These are phyloP conservation scores for Tigriopus californicus DNA, from an alignment of 2,888 invertebrate species.

Conservation along the genomic window DNA sequence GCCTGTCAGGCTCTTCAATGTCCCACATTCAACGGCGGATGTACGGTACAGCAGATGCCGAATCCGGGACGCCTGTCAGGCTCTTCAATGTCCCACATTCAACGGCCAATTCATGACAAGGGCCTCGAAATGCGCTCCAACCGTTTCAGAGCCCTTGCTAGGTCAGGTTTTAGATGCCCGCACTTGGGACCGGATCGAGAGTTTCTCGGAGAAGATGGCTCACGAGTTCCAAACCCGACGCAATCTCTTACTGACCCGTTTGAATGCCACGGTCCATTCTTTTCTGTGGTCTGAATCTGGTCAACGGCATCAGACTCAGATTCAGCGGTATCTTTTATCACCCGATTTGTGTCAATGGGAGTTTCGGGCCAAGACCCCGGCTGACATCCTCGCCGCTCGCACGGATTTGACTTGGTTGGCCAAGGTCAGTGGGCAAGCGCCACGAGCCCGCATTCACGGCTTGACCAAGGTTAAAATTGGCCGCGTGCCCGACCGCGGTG, in stretches of 20 bases:
- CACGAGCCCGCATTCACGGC: background rate
- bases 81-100: too few species aligned
- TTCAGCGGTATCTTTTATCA: background rate
- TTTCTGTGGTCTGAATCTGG: constrained; percentile 4
- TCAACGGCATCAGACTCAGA: background rate
- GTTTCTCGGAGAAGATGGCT: background rate
- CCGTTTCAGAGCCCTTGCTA: too few species aligned
- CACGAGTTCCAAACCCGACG: background rate
- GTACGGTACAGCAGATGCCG: too few species aligned
- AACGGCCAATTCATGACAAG: too few species aligned
- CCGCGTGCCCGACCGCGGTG: constrained; percentile 81
- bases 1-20: too few species aligned
- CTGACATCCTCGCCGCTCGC: background rate
- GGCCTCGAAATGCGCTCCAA: too few species aligned
- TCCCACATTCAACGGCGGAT: too few species aligned
- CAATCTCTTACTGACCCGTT: background rate
- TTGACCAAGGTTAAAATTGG: constrained; percentile 17
- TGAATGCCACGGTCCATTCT: constrained; percentile 9
- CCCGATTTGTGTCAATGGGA: background rate
- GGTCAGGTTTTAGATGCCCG: too few species aligned
- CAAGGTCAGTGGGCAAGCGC: background rate
- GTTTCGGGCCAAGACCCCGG: background rate
- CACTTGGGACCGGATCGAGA: too few species aligned
- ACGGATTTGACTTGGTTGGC: background rate
- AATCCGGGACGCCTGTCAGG: too few species aligned